Base-by-base conservation (phyloP, 2,113 vertebrate species). In the Catagonus wagneri region DNA sequence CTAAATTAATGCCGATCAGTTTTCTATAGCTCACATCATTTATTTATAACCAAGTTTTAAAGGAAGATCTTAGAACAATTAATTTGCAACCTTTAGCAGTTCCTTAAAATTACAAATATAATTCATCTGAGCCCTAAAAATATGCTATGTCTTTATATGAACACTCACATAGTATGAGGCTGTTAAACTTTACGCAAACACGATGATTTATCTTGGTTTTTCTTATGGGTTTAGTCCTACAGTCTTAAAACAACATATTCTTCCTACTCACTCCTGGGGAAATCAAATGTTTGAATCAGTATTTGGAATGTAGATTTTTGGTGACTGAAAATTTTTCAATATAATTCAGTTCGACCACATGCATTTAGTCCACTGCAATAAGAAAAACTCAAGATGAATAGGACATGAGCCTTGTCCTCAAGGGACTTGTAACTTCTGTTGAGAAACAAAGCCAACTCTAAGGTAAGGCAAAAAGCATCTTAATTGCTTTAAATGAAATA, bases 161-260 rank as follows among this genome's bases (percentile, higher is more conserved):
- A 81, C 25, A 58, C 56, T 88, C 52, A 81, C 17, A 95, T 69
- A 69, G n/a, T 95, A 65, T n/a, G 60, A 93, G 60, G 22, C 27
- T 83, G 52, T 71, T 78, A 78, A 71, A 89, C 23, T 29, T 71
- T 89, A 96, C 50, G 78, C 72, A 89, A 88, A 72, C 34, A 88
- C 63, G 36, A 83, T 74, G 11, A 83, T 56, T 89, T 75, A 71
- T 15, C 54, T 71, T 75, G 54, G 71, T 22, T 12, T 69, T 92
- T 84, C 52, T 69, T 56, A 56, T 56, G 10, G 61, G 39, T 78
- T 84, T 79, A 89, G 14, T 34, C 58, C 39, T 84, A 74, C 7
- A 89, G 19, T 85, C 58, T 39, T 95, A 89, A 84, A 65, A 72
- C 10, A 90, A 79, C 29, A 60, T n/a, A 54, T 16, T 58, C 19